Evolutionary conservation across 2,797 vertebrate genomes (phyloP).

Genomic region (Alca torda): DNA sequence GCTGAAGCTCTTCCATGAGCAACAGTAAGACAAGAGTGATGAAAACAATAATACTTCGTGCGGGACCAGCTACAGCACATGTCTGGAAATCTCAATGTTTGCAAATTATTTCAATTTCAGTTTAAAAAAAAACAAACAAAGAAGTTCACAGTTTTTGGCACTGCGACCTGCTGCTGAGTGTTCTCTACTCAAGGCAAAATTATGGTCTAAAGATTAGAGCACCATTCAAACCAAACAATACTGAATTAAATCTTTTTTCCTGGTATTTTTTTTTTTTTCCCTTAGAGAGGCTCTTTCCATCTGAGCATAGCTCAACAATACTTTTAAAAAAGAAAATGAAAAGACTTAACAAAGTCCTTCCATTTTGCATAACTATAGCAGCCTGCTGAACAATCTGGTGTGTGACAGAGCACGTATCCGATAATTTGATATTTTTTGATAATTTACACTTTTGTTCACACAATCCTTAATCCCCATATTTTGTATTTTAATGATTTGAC

Average conservation of each 20-base stretch:
- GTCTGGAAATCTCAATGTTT: background rate
- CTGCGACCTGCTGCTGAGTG: background rate
- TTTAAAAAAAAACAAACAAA: background rate
- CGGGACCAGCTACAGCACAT: background rate
- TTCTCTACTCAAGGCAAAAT: background rate
- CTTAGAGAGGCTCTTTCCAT: background rate
- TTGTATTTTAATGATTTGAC: conserved; percentile 14
- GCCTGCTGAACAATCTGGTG: conserved; percentile 9
- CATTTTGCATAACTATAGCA: background rate
- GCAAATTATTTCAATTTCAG: background rate
- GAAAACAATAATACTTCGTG: background rate
- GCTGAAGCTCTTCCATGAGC: background rate
- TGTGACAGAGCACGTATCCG: background rate
- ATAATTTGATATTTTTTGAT: background rate
- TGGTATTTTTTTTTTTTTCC: background rate
- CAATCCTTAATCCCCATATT: background rate
- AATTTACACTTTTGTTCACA: conserved; percentile 10
- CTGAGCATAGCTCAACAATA: background rate
- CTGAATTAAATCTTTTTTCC: background rate
- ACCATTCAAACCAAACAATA: background rate
- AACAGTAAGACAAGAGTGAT: background rate
- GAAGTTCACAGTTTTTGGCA: background rate
- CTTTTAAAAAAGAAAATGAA: background rate
- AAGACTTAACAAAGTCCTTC: background rate
- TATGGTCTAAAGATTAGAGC: background rate